Conservation (phyloP, 2,797 vertebrate genomes). For the Gymnoscopelus braueri region DNA sequence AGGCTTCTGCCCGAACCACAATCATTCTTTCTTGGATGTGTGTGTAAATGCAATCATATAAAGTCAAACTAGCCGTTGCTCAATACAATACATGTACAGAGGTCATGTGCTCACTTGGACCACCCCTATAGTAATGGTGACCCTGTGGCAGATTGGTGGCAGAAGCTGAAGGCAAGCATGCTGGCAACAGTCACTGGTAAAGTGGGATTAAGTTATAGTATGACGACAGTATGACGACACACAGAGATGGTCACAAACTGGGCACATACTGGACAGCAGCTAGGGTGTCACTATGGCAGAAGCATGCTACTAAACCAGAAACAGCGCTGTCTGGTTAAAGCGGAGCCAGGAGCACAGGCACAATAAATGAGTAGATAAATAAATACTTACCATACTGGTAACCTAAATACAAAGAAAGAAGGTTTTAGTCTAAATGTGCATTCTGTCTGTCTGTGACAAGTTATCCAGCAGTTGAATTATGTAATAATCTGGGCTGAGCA, state of each 20-base stretch:
- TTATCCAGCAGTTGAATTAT: constrained; percentile 11
- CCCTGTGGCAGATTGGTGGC: constrained; percentile 66
- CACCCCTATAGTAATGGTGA: constrained; percentile 23
- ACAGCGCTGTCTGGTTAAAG: constrained; percentile 75
- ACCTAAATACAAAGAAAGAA: constrained; percentile 92
- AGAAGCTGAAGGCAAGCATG: constrained; percentile 82
- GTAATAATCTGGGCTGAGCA: neutral
- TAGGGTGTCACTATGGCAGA: constrained; percentile 70
- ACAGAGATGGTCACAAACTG: constrained; percentile 41
- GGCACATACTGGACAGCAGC: constrained; percentile 51
- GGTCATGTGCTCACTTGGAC: constrained; percentile 9
- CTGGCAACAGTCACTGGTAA: constrained; percentile 73
- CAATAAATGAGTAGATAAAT: constrained; percentile 63
- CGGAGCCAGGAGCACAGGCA: constrained; percentile 78
- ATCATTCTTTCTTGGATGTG: neutral
- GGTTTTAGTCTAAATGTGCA: constrained; percentile 61
- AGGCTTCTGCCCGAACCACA: neutral
- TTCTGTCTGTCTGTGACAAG: neutral
- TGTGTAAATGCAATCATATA: constrained; percentile 7
- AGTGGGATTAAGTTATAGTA: constrained; percentile 45
- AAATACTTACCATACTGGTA: constrained; percentile 98
- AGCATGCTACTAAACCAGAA: constrained; percentile 77
- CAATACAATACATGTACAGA: constrained; percentile 6
- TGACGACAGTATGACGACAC: constrained; percentile 41
- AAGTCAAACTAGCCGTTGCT: neutral